Percentiles rank a stretch among this genome's conserved stretches.
These are phyloP conservation scores for Peromyscus leucopus DNA, from an alignment of 2,113 vertebrate genomes.

Conservation along the genomic window DNA sequence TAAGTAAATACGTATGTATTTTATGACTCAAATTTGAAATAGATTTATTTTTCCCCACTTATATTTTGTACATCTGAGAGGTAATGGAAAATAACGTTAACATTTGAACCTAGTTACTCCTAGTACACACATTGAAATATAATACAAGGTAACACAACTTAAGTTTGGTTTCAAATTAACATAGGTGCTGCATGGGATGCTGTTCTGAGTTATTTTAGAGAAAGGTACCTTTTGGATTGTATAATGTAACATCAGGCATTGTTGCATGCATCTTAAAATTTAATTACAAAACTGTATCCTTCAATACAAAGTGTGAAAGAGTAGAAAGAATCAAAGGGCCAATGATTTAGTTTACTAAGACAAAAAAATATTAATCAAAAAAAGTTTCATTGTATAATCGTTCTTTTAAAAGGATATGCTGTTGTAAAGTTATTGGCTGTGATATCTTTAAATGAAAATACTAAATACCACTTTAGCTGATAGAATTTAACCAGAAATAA, in stretches of 20 bases:
- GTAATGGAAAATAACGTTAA: background rate
- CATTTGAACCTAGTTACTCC: background rate
- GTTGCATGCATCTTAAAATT: constrained; percentile 31
- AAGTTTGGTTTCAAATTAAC: background rate
- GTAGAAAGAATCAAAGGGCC: background rate
- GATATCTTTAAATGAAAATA: constrained; percentile 61
- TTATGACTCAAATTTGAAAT: background rate
- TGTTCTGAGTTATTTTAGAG: background rate
- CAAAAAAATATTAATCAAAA: background rate
- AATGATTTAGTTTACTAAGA: constrained; percentile 27
- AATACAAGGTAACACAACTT: background rate
- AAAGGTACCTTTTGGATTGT: background rate
- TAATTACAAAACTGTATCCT: background rate
- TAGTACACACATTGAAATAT: background rate
- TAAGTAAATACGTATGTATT: background rate
- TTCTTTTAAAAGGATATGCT: constrained; percentile 35
- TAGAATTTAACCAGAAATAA: constrained; percentile 60
- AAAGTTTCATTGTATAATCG: constrained; percentile 29
- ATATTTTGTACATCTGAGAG: background rate
- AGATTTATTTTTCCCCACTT: background rate
- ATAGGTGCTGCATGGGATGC: background rate
- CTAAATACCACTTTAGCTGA: constrained; percentile 54
- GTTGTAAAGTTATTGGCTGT: constrained; percentile 45
- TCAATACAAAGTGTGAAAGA: background rate
- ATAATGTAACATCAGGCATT: background rate